phyloP scores from a whole-genome alignment of 2,113 vertebrate genomes.

The Condylura cristata region DNA sequence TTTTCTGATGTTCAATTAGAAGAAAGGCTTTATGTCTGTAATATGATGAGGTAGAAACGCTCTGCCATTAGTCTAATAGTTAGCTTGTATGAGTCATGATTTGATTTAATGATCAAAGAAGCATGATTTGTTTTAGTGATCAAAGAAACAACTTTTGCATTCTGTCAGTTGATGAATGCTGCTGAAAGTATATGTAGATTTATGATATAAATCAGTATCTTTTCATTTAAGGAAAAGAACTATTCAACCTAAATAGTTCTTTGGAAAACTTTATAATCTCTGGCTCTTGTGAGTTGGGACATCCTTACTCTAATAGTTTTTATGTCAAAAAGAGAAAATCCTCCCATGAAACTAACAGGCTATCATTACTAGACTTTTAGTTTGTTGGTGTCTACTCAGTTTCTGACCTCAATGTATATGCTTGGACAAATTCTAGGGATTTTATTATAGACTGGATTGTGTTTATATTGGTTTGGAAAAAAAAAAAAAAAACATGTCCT shows the following conservation, averaged over 20 bases:
- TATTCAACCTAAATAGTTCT: background rate
- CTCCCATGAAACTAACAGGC: background rate
- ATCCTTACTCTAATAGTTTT: background rate
- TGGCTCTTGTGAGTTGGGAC: background rate
- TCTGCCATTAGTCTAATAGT: background rate
- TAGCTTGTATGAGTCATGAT: background rate
- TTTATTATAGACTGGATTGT: background rate
- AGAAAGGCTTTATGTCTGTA: background rate
- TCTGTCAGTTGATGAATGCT: background rate
- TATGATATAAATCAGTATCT: background rate
- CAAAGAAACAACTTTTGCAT: background rate
- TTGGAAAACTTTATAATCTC: background rate
- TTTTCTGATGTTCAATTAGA: too few relatives aligned
- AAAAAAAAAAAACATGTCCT: background rate
- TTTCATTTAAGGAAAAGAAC: background rate
- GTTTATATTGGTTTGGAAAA: background rate
- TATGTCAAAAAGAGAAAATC: background rate
- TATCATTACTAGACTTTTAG: background rate
- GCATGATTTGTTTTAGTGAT: background rate
- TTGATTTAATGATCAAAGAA: background rate
- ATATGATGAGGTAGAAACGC: background rate
- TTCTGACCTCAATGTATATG: background rate
- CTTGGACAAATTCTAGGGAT: background rate
- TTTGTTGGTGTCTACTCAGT: background rate
- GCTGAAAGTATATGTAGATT: background rate